Base-by-base conservation (phyloP, 1,140 invertebrate species). In the Drosophila bocqueti region DNA sequence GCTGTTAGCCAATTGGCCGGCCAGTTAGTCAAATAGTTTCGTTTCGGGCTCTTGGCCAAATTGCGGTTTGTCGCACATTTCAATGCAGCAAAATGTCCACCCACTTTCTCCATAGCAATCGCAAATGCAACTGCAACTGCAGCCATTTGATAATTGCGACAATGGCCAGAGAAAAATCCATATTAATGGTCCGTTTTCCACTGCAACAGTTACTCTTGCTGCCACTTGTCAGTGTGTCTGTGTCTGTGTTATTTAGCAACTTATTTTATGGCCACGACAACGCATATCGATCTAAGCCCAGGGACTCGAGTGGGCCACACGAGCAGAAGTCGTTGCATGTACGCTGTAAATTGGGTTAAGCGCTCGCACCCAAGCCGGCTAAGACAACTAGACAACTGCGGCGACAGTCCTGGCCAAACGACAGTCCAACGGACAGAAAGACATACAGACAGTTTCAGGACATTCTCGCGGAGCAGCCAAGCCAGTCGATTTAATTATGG, bases 331-430 rank as follows among this genome's bases (percentile, higher is more conserved):
- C 54, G 46, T 64, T 63, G 67, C 68, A 78, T 69, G 64, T 76
- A 18, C 72, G 69, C 52, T 90, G 54, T 73, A 90, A 89, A 89
- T 87, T 87, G 73, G 82, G 81, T 81, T 84, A 77, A 81, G 59
- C 55, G 38, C 64, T 66, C 34, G 38, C 67, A 69, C 68, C 45
- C 59, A 73, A 63, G 26, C 71, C 36, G 43, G 16, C 42, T 38
- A 69, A 60, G 59, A 72, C 69, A 63, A 47, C 52, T 66, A 60
- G 58, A 76, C 69, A 68, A 52, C 60, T 66, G 72, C 52, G 40
- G 49, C 40, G 59, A 67, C 61, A 38, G 61, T 50, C 63, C 69
- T 74, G 57, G 13, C 74, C 66, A 24, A 52, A 34, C 29, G 29
- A 7, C 29, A 34, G 49, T 18, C 47, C 24, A 36, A 9, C 13